Percentiles rank a stretch among this genome's conserved stretches.
phyloP scores from a whole-genome alignment of 1,140 invertebrate genomes.

The Matsumurasca onukii region DNA sequence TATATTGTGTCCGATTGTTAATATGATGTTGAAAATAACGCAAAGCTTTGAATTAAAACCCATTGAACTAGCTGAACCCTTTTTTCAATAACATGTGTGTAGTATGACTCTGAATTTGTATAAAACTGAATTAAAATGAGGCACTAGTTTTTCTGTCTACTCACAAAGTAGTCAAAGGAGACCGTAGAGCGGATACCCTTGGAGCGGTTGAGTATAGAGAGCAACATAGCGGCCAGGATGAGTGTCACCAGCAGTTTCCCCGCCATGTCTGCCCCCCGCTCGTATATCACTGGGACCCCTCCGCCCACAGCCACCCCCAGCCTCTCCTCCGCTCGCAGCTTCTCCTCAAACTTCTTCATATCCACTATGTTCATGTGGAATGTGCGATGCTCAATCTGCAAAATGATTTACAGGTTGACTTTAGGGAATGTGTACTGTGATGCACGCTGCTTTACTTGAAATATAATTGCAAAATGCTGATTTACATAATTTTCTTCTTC shows the following conservation, averaged over 20 bases:
- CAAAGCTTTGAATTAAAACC: too few relatives aligned
- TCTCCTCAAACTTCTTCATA: constrained; percentile 82
- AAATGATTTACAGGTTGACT: constrained; percentile 33
- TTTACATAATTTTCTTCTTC: too few relatives aligned
- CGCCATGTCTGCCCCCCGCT: constrained; percentile 61
- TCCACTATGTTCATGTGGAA: constrained; percentile 85
- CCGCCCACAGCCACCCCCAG: constrained; percentile 70
- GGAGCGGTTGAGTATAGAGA: constrained; percentile 38
- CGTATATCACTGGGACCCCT: constrained; percentile 80
- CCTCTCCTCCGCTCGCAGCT: constrained; percentile 76
- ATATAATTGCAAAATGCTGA: background rate
- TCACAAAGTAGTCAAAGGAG: constrained; percentile 73
- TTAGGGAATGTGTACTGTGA: too few relatives aligned
- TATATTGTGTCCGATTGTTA: too few relatives aligned
- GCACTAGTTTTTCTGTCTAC: too few relatives aligned
- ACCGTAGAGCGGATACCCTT: constrained; percentile 34
- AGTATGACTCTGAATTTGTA: too few relatives aligned
- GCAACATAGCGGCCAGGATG: constrained; percentile 38
- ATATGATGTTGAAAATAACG: too few relatives aligned
- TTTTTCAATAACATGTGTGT: too few relatives aligned
- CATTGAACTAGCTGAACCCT: too few relatives aligned
- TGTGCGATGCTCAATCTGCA: constrained; percentile 59
- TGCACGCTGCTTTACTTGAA: constrained; percentile 10
- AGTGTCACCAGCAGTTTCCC: constrained; percentile 70
- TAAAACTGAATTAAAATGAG: too few relatives aligned